Conservation (phyloP, 1,140 invertebrate species). For the Drosophila melanica region DNA sequence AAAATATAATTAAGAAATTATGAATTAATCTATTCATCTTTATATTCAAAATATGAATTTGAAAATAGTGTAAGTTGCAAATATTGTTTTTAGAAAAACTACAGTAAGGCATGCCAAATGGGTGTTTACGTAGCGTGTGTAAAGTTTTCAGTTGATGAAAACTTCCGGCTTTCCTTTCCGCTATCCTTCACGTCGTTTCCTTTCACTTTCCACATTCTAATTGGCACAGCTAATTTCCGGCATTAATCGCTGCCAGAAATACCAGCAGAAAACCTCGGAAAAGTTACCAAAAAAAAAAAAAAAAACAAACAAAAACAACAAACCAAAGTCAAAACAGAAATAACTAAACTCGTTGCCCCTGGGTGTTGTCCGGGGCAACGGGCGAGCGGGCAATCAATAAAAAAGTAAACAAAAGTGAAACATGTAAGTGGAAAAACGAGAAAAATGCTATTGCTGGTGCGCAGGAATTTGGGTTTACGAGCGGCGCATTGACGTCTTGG, state of each 20-base stretch:
- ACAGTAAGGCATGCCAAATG: not conserved
- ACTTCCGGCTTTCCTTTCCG: slow-evolving; percentile 1
- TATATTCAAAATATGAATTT: too few species aligned
- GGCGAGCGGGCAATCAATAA: slow-evolving; percentile 57
- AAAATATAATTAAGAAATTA: not conserved
- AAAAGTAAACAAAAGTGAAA: slow-evolving; percentile 66
- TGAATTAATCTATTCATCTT: too few species aligned
- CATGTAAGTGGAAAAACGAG: slow-evolving; percentile 1
- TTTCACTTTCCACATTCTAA: slow-evolving; percentile 49
- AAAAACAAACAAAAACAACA: not conserved
- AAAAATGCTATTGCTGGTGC: slow-evolving; percentile 49
- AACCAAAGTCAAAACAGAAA: slow-evolving; percentile 55
- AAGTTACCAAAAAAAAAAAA: not conserved
- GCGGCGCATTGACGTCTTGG: slow-evolving; percentile 16
- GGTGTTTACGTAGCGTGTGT: slow-evolving; percentile 2
- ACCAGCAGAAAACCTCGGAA: slow-evolving; percentile 8
- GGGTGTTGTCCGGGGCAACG: slow-evolving; percentile 56
- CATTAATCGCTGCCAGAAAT: slow-evolving; percentile 23
- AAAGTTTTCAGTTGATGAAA: slow-evolving; percentile 2
- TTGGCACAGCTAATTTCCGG: slow-evolving; percentile 50
- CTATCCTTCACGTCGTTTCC: slow-evolving; percentile 23
- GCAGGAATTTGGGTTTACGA: slow-evolving; percentile 71
- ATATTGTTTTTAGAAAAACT: too few species aligned
- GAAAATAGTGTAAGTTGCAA: too few species aligned
- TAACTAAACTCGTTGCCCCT: slow-evolving; percentile 26